Evolutionary conservation across 2,113 vertebrate genomes (phyloP), one percentile per base, ranked within the genome.

Genomic region (Oryzias celebensis): DNA sequence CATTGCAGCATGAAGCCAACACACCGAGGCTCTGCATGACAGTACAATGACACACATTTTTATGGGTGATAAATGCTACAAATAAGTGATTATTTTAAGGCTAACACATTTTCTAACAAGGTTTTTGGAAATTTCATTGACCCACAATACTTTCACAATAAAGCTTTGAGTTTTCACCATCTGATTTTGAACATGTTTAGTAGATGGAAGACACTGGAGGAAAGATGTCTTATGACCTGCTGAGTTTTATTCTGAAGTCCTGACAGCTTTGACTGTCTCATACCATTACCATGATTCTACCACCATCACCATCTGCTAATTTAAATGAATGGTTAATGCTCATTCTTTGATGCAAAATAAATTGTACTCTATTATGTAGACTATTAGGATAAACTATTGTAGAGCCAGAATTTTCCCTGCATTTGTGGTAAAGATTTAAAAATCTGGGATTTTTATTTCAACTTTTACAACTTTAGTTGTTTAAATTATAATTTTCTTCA

Each of bases 1-100:
- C 55, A 51, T 15, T 41, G 68, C 54, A 22, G 60, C 10, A 14
- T 49, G 60, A 73, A 52, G 62, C 81, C 68, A 58, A 17, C 52
- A 56, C 52, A 62, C 65, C 55, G 2, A 36, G 10, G 31, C 31
- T 36, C 31, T 10, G 31, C 31, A 36, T 12, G 36, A 13, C 36
- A 2, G 36, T 3, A 36, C 7, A 45, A 8, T 18, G n/a, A 48
- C n/a, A 18, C 2, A 6, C 43, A 15, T 14, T 15, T 16, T 1
- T 1, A 45, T 45, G 43, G 6, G 15, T 46, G 45, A 47, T 6
- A n/a, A 7, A n/a, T n/a, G 6, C 7, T n/a, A 46, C 44, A 46
- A 16, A 16, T 46, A 4, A 14, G 14, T 13, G 15, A 45, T 15
- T 45, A 4, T 15, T 17, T 16, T 45, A 15, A 45, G 43, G 7